Evolutionary conservation across 1,140 invertebrate genomes (phyloP).

Genomic region (Gonatopus flavifemur): DNA sequence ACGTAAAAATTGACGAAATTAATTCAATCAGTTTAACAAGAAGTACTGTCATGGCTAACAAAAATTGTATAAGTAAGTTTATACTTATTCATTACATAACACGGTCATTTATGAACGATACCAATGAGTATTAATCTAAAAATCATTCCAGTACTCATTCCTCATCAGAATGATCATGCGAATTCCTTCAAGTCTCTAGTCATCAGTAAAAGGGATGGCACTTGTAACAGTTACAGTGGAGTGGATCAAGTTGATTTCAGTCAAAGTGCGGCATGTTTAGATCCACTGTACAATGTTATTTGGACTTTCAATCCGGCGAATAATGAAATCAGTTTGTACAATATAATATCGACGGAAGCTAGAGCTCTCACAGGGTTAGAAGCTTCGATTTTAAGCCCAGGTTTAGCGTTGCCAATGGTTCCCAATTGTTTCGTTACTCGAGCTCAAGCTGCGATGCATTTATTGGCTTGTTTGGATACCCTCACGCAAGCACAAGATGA

Average conservation of each 20-base stretch:
- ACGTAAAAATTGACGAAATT: constrained; percentile 92
- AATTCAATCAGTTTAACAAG: constrained; percentile 83
- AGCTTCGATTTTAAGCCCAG: constrained; percentile 70
- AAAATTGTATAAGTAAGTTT: constrained; percentile 74
- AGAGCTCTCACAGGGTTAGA: constrained; percentile 47
- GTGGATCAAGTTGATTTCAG: constrained; percentile 78
- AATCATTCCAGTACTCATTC: constrained; percentile 66
- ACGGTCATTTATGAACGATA: constrained; percentile 4
- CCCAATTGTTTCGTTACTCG: constrained; percentile 72
- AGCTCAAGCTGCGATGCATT: constrained; percentile 83
- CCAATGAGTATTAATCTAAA: constrained; percentile 2
- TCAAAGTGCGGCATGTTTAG: constrained; percentile 75
- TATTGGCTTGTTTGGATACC: constrained; percentile 88
- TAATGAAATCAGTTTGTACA: constrained; percentile 77
- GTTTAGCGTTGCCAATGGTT: constrained; percentile 77
- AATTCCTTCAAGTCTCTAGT: constrained; percentile 78
- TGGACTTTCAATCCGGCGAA: constrained; percentile 78
- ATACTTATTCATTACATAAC: constrained; percentile 9
- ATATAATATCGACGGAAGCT: constrained; percentile 74
- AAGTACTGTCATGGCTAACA: constrained; percentile 87
- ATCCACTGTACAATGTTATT: constrained; percentile 84
- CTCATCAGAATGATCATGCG: constrained; percentile 66
- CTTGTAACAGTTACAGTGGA: constrained; percentile 77
- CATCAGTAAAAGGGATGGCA: constrained; percentile 82
- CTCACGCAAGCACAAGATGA: constrained; percentile 79